Evolutionary conservation across 2,888 invertebrate genomes (phyloP).

Genomic region (Phytoseiulus persimilis): DNA sequence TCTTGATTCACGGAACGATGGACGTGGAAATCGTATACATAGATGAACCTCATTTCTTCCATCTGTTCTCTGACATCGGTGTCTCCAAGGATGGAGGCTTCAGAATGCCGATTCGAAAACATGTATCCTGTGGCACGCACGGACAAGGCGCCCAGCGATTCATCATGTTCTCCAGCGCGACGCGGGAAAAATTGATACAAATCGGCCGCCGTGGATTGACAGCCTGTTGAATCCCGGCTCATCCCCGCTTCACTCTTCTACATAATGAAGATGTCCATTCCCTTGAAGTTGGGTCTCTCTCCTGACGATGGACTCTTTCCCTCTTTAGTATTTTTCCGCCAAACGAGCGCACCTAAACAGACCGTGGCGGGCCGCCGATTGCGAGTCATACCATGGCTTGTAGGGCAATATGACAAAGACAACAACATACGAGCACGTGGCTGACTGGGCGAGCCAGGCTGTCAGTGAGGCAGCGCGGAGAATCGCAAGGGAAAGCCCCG

Average conservation of each 20-base stretch:
- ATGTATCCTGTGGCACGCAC: no score
- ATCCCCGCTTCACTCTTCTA: not conserved
- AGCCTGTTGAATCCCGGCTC: not conserved
- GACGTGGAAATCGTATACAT: no score
- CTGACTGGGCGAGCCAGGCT: not conserved
- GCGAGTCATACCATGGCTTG: not conserved
- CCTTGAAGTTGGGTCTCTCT: not conserved
- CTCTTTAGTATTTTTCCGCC: not conserved
- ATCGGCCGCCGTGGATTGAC: not conserved
- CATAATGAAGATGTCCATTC: not conserved
- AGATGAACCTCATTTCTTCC: no score
- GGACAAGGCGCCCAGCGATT: no score
- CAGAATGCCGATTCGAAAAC: no score
- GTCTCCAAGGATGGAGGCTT: no score
- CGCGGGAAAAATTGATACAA: not conserved
- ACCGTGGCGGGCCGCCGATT: not conserved
- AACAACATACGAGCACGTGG: not conserved
- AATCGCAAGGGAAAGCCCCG: not conserved
- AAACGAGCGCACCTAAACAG: not conserved
- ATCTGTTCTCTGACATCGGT: no score
- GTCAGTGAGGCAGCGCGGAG: not conserved
- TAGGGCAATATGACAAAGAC: not conserved
- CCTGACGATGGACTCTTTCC: not conserved
- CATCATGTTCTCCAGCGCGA: not conserved
- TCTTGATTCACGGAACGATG: no score